Evolutionary conservation across 2,797 vertebrate genomes (phyloP), one percentile per base, ranked within the genome.

Genomic region (Meda fulgida): DNA sequence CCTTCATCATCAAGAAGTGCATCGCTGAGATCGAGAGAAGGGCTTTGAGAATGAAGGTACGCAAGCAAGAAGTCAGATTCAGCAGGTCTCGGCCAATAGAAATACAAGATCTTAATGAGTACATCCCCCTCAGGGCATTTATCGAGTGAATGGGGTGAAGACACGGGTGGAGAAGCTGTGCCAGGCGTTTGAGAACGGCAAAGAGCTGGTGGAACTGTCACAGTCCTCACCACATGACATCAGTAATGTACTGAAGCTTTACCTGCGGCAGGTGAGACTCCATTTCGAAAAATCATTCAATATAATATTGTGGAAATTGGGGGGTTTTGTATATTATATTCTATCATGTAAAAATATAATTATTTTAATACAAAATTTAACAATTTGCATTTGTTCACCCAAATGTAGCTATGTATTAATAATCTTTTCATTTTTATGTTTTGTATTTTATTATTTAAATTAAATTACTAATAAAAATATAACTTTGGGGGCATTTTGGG

Each of bases 221-320:
- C 97, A 99, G 93, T 97, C 97, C 46, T 97, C 97, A 0, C 97
- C 98, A 0, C 98, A 99, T 0, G 98, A 99, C 90, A 97, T 99
- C 90, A 98, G 98, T 95, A 99, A 99, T 0, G 97, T 99, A 51
- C 92, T 99, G 87, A 99, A 99, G 86, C 98, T 99, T 81, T 99
- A 99, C 93, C 96, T 99, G 91, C 94, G 98, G 83, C 98, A 99
- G 97, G 98, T 98, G 55, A 76, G 34, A 21, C 8, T 29, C 18
- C 26, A 31, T 48, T 73, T 48, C 3, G 16, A 4, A 31, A 73
- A 29, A 31, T 48, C 4, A 11, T 31, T 9, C 14, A 10, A 72
- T 18, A 29, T 7, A n/a, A 21, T 46, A 9, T 72, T 29, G n/a
- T 43, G 16, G 4, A 71, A 16, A 71, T 71, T 23, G 21, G 13